A percentile compares a stretch with the other conserved stretches of the same genome.
Conservation (phyloP, 2,888 invertebrate genomes). For the Drosophila birchii region DNA sequence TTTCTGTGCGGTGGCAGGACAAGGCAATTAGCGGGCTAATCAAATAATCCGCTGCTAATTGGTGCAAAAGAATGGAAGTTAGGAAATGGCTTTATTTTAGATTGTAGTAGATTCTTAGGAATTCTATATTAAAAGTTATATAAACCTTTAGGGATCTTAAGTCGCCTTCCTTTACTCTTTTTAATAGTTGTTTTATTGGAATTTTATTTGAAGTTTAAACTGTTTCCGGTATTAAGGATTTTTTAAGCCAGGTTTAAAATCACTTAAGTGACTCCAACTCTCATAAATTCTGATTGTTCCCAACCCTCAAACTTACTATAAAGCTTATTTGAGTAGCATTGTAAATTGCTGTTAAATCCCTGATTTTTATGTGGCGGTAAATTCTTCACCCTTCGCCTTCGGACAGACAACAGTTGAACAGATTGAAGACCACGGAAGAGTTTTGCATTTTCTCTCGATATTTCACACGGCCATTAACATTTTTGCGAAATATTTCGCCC, state of each 20-base stretch:
- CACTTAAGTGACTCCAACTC: neutral
- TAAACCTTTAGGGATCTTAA: neutral
- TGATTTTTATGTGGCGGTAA: constrained; percentile 31
- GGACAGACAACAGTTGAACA: constrained; percentile 17
- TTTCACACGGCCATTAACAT: constrained; percentile 46
- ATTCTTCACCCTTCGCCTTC: constrained; percentile 28
- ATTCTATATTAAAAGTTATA: no score
- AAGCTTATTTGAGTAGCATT: neutral
- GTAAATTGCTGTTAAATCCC: constrained; percentile 16
- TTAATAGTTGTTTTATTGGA: neutral
- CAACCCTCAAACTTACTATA: neutral
- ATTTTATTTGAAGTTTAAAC: neutral
- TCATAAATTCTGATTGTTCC: neutral
- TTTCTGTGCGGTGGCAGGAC: constrained; percentile 45
- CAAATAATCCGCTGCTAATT: constrained; percentile 70
- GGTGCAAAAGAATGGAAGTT: constrained; percentile 7
- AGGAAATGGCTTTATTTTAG: neutral
- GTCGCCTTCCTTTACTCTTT: neutral
- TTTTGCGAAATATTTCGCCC: constrained; percentile 44
- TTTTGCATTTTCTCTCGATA: constrained; percentile 46
- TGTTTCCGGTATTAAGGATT: neutral
- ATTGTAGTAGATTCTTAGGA: no score
- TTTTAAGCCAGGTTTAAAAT: neutral
- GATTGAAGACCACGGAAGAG: constrained; percentile 25
- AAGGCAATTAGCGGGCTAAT: constrained; percentile 69